Conservation (phyloP, 2,113 vertebrate genomes). For the Melanostigma gelatinosum region DNA sequence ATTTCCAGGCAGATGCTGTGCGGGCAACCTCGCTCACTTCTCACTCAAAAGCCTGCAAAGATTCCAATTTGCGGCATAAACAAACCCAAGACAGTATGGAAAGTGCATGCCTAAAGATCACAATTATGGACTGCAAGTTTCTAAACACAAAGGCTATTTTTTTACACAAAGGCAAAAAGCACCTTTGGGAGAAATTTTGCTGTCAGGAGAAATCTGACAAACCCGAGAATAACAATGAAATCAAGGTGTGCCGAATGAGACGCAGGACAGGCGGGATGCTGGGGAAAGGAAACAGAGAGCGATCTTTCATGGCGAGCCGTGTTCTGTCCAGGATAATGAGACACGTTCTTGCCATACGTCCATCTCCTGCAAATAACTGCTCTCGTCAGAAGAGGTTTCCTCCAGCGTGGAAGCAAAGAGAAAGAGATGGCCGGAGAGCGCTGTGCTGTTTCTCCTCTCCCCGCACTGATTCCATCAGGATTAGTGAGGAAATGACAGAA, state of each 20-base stretch:
- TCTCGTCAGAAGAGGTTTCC: constrained; percentile 22
- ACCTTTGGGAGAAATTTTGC: constrained; percentile 39
- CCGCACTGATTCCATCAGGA: constrained; percentile 58
- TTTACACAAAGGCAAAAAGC: constrained; percentile 37
- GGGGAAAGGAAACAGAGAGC: background rate
- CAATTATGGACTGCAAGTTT: constrained; percentile 50
- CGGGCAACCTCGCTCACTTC: constrained; percentile 46
- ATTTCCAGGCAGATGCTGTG: constrained; percentile 50
- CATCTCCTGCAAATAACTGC: constrained; percentile 49
- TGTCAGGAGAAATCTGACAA: constrained; percentile 45
- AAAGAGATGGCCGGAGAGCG: background rate
- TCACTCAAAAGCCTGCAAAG: constrained; percentile 29
- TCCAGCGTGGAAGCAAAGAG: constrained; percentile 47
- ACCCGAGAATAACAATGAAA: constrained; percentile 45
- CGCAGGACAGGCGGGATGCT: background rate
- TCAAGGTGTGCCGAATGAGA: constrained; percentile 36
- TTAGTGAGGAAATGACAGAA: constrained; percentile 65
- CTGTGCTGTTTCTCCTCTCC: constrained; percentile 2
- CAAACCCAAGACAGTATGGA: constrained; percentile 39
- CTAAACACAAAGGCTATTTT: constrained; percentile 25
- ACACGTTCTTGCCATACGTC: constrained; percentile 32
- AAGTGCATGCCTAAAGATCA: constrained; percentile 34
- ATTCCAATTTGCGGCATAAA: constrained; percentile 58
- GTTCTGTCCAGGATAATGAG: constrained; percentile 33
- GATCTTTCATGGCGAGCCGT: constrained; percentile 10